Evolutionary conservation across 1,140 invertebrate species (phyloP), one percentile per base, ranked within the genome.

Genomic region (Anastrepha obliqua): DNA sequence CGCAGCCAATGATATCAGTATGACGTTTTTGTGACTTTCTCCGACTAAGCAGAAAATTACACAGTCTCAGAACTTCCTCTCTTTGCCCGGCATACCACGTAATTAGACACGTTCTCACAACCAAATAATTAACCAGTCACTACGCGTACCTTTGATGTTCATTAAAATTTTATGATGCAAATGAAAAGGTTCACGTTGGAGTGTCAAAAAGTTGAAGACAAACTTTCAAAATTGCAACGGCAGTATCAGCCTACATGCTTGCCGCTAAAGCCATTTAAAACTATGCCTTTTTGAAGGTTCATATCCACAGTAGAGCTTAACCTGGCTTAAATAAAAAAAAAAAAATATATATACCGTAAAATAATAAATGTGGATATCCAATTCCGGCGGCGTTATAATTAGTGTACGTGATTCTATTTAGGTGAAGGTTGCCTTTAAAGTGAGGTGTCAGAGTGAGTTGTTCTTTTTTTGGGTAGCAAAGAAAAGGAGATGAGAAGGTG

Each of bases 281-380:
- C 13, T 42, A 67, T 39, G 11, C 11, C 64, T 67, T 67, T 1
- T 42, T 39, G 64, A 67, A 67, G 64, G 64, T 74, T 47, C 67
- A 11, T 42, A 74, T 17, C 5, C 42, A 6, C 6, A 44, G 6
- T 5, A 74, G 1, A 17, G 67, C 42, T 17, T 74, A 47, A 47
- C 7, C 74, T 29, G 44, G 74, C 20, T 81, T 20, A 20, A 81
- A 17, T n/a, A 20, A 81, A 65, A 29, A 74, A 15, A 17, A 29
- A 29, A 29, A 29, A 29, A 29, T n/a, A n/a, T n/a, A 29, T 29
- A 29, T 29, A 29, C 29, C 39, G 6, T 9, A 6, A 44, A 42
- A 55, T 81, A 81, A 81, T 81, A 81, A 81, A 81, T 81, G 17
- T 55, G 74, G 44, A 81, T 81, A 81, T 81, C 74, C 74, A 81